phyloP scores from a whole-genome alignment of 1,140 invertebrate species.

The Camponotus vicinus region DNA sequence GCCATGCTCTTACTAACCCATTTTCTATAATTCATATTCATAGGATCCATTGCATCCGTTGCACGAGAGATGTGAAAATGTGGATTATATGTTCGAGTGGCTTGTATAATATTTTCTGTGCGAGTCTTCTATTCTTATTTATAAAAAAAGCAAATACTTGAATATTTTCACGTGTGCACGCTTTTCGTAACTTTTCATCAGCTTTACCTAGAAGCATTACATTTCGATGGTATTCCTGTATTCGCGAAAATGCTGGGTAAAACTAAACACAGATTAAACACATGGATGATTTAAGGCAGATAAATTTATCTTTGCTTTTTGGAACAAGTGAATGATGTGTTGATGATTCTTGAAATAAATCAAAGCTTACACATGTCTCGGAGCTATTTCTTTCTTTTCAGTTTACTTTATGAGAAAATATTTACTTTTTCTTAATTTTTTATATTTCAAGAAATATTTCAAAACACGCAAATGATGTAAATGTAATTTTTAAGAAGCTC shows the following conservation, averaged over 20 bases:
- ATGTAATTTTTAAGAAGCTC: not conserved
- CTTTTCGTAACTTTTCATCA: constrained; percentile 31
- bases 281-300: not conserved
- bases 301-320: constrained; percentile 40
- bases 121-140: constrained; percentile 34
- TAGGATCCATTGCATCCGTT: not conserved
- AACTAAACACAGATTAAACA: constrained; percentile 30
- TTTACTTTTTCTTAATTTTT: not conserved
- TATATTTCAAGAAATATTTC: not conserved
- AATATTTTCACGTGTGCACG: constrained; percentile 9
- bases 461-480: not conserved
- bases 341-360: not conserved
- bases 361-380: not conserved
- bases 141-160: constrained; percentile 38
- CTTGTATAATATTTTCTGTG: not conserved
- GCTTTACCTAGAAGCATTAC: constrained; percentile 20
- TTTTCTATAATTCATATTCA: constrained; percentile 23
- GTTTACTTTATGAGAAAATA: not conserved
- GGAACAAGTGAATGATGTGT: not conserved
- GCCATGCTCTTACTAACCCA: constrained; percentile 27
- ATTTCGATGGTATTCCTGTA: constrained; percentile 29
- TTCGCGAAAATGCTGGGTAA: not conserved
- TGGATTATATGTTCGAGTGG: not conserved
- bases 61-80: constrained; percentile 16
- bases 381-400: not conserved